Evolutionary conservation across 2,797 vertebrate genomes (phyloP), one percentile per base, ranked within the genome.

Genomic region (Poecile montanus): DNA sequence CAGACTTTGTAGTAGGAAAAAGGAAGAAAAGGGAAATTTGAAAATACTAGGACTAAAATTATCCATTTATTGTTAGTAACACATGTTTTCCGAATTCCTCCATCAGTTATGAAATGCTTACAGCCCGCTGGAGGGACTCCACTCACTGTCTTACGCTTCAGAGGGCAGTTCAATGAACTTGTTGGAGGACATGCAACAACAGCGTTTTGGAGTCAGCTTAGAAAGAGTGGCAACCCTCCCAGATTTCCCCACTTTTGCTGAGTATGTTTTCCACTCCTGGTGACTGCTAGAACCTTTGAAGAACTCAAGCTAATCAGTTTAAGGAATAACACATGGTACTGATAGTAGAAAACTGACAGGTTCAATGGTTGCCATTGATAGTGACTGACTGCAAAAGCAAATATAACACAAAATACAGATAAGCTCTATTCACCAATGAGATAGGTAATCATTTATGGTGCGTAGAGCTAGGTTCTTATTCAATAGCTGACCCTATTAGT

Each of bases 121-220:
- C 21, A 56, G 8, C 34, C 21, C 0, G 0, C 32, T 71, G 9
- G 1, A 42, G 32, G 34, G 9, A 32, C 26, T 56, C 26, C 12
- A 27, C 4, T 60, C 16, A 21, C 14, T 53, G 6, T 27, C n/a
- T 51, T 17, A 12, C 56, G 10, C 32, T 42, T 56, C 34, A n/a
- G 34, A 65, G 13, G 13, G 80, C 20, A 16, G 20, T 34, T 42
- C 0, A 0, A 36, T 6, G 4, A 32, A 48, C 34, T 22, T 48
- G 42, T 56, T 16, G 42, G 30, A 18, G 15, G 32, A 11, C 10
- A 19, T 7, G 26, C 13, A 48, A 30, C 25, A 25, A 9, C 32
- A 38, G 14, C 16, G 48, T 48, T 70, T 34, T 62, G 25, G 11
- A 54, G 7, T 30, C 16, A 48, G 4, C 8, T 54, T 34, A 30